Evolutionary conservation across 2,113 vertebrate genomes (phyloP).

Genomic region (Lichenostomus cassidix): DNA sequence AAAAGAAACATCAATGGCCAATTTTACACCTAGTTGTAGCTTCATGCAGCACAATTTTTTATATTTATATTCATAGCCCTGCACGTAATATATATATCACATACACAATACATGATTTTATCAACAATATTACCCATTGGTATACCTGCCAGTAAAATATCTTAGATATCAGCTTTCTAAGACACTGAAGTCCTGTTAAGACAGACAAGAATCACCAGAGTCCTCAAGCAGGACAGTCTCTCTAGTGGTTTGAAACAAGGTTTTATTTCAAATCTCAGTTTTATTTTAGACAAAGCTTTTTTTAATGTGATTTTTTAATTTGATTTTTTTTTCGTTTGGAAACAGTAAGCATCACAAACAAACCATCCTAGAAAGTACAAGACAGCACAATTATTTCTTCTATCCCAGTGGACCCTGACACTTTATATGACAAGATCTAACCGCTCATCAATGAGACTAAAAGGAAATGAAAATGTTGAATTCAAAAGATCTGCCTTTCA

Average conservation of each 20-base stretch:
- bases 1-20: accelerated
- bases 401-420: conserved; percentile 40
- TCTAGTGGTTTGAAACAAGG: neutral
- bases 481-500: conserved; percentile 49
- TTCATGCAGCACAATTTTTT: neutral
- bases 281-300: neutral
- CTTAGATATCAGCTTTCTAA: neutral
- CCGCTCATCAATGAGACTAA: conserved; percentile 59
- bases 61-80: neutral
- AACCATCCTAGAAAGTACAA: conserved; percentile 7
- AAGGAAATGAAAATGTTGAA: conserved; percentile 57
- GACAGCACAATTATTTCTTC: conserved; percentile 46
- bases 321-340: neutral
- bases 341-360: conserved; percentile 58
- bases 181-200: neutral
- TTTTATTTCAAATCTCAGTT: conserved; percentile 12
- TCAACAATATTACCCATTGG: neutral
- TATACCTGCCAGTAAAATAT: neutral
- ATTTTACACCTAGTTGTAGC: neutral
- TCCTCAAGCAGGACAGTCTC: neutral
- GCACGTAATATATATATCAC: neutral
- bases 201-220: neutral
- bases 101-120: neutral
- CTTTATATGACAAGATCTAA: conserved; percentile 55
- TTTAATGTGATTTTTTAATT: neutral